Evolutionary conservation across 2,797 vertebrate genomes (phyloP), one percentile per base, ranked within the genome.

Genomic region (Pangasius krempfi): DNA sequence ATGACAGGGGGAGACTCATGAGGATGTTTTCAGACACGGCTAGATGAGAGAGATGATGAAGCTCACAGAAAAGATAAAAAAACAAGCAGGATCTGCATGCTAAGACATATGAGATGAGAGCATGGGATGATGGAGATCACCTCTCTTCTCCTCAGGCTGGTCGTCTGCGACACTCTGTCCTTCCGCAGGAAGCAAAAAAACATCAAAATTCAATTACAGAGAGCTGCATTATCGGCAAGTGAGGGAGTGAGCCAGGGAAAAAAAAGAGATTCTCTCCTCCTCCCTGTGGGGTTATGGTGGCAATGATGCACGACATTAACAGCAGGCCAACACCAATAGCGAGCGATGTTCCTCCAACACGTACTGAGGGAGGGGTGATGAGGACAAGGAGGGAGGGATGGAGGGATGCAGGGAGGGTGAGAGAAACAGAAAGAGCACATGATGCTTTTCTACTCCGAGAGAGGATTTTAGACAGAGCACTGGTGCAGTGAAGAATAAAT

Each of bases 251-350:
- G 56, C n/a, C 33, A 25, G 68, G 50, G 76, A 33, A 54, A 73
- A 87, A 20, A 81, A 60, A 86, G 52, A 73, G 50, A 73, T 87
- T 86, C 86, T 87, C 52, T 88, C 87, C 84, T 86, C 85, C 84
- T 87, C 78, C 56, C 56, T 47, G 85, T 88, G 80, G 85, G 87
- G 79, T 90, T 73, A 75, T 30, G 54, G 70, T 52, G 79, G 92
- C 60, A 14, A 47, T 87, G 76, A 90, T 56, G 85, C 72, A 83
- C 85, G 62, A 76, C 86, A 89, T 86, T 89, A 90, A 78, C 88
- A 54, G 80, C 90, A 91, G 90, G 92, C 92, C 92, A 60, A 89
- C 75, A 87, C 33, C 86, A 72, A 64, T 44, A 68, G 86, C 89
- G 84, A 87, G 84, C 85, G 91, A 89, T 70, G 87, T 87, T 88